phyloP scores from a whole-genome alignment of 2,888 invertebrate genomes.

The Microctonus hyperodae region DNA sequence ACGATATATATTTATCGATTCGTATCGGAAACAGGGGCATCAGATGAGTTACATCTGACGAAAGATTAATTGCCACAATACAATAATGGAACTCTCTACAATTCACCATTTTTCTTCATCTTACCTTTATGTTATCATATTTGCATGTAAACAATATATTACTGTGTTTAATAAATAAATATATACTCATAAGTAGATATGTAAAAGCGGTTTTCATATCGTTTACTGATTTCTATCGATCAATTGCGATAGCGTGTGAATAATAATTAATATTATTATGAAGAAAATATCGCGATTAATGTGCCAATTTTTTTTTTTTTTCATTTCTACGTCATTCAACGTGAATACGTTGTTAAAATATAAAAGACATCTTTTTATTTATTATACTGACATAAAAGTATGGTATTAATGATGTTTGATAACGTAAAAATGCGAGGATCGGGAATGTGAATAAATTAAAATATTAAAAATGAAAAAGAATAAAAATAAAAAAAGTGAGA shows the following conservation, averaged over 20 bases:
- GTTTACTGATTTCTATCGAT: constrained; percentile 18
- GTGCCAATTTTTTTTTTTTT: too few relatives aligned
- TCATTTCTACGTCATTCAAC: too few relatives aligned
- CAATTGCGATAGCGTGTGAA: constrained; percentile 22
- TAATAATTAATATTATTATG: constrained; percentile 25
- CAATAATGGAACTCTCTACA: constrained; percentile 30
- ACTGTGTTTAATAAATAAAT: too few relatives aligned
- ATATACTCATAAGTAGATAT: not conserved
- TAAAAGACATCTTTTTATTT: constrained; percentile 22
- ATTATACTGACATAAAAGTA: too few relatives aligned
- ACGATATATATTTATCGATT: constrained; percentile 28
- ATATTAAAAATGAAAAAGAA: not conserved
- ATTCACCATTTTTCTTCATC: constrained; percentile 16
- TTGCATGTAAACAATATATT: too few relatives aligned
- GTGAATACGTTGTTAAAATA: too few relatives aligned
- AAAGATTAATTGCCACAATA: constrained; percentile 32
- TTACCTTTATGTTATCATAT: constrained; percentile 14
- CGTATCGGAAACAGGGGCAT: constrained; percentile 16
- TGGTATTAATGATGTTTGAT: too few relatives aligned
- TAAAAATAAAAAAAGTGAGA: too few relatives aligned
- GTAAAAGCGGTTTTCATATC: not conserved
- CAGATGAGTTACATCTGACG: constrained; percentile 25
- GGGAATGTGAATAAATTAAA: not conserved
- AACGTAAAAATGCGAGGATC: too few relatives aligned
- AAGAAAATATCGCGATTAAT: too few relatives aligned